Evolutionary conservation across 2,888 invertebrate genomes (phyloP), one percentile per base, ranked within the genome.

Genomic region (Drosophila siamana): DNA sequence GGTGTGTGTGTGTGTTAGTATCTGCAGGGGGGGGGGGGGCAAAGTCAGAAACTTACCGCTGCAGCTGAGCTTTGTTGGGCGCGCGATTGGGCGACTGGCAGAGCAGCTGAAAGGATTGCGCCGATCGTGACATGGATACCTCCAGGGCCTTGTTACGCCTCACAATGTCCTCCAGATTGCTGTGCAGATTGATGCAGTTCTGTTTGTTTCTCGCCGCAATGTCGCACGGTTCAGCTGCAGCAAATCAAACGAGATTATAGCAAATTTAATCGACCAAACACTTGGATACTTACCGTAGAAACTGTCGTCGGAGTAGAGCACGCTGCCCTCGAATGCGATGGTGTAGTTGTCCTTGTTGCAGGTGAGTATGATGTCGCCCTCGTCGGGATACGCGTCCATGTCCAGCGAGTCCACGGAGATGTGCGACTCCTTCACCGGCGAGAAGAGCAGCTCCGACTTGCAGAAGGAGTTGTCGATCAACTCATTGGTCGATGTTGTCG

Each of bases 321-420:
- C 95, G 88, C 96, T 96, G 89, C 97, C 98, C 93, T 98, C 97
- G 89, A 98, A 98, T 79, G 98, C 98, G 89, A 98, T 97, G 74
- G 98, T 98, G 92, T 98, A 98, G 93, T 98, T 98, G 92, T 97
- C 96, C 93, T 98, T 97, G 92, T 97, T 96, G 92, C 98, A 98
- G 72, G 97, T 98, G 78, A 97, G 94, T 92, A 98, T 95, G 90
- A 97, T 96, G 89, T 97, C 97, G 89, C 96, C 95, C 91, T 96
- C 95, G 70, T 95, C 95, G 75, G 95, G 94, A 86, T 92, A 92
- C 82, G 95, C 94, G 91, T 97, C 97, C 93, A 97, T 96, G 92
- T 98, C 98, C 84, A 98, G 93, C 76, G 97, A 98, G 92, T 98
- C 98, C 71, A 97, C 97, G 87, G 97, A 97, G 75, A 96, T 95